phyloP scores from a whole-genome alignment of 1,140 invertebrate species.

The Ostrea edulis region DNA sequence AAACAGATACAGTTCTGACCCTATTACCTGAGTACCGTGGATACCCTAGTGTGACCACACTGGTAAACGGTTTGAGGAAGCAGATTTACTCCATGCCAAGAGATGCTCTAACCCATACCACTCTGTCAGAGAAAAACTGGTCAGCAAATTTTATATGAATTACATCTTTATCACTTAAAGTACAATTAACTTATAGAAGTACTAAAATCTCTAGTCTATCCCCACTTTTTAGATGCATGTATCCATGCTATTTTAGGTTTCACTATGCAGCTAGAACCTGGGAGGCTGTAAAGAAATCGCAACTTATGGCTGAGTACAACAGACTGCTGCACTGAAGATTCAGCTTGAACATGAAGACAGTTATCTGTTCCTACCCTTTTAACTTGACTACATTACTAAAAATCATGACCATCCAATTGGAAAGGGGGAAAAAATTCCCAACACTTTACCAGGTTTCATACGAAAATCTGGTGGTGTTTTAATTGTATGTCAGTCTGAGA shows the following conservation, averaged over 20 bases:
- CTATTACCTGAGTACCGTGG: constrained; percentile 81
- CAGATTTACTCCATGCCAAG: constrained; percentile 86
- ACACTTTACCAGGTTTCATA: too few species aligned
- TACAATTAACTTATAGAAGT: neutral
- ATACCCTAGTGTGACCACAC: constrained; percentile 84
- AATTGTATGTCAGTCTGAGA: too few species aligned
- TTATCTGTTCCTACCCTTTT: neutral
- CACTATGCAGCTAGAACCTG: constrained; percentile 90
- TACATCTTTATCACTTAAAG: neutral
- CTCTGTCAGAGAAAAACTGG: constrained; percentile 77
- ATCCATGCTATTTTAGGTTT: constrained; percentile 80
- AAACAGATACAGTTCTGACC: constrained; percentile 62
- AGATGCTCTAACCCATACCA: constrained; percentile 78
- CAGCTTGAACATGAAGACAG: neutral
- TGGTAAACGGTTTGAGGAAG: constrained; percentile 84
- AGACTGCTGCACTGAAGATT: constrained; percentile 84
- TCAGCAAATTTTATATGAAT: constrained; percentile 36
- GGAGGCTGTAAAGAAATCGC: constrained; percentile 91
- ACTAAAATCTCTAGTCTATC: neutral
- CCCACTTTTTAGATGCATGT: neutral
- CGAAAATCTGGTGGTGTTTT: too few species aligned
- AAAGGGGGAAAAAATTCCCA: too few species aligned
- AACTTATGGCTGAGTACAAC: constrained; percentile 90
- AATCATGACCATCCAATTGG: too few species aligned
- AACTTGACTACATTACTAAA: too few species aligned